These are phyloP conservation scores for Drosophila anceps DNA, from an alignment of 2,888 invertebrate genomes.

Conservation along the genomic window DNA sequence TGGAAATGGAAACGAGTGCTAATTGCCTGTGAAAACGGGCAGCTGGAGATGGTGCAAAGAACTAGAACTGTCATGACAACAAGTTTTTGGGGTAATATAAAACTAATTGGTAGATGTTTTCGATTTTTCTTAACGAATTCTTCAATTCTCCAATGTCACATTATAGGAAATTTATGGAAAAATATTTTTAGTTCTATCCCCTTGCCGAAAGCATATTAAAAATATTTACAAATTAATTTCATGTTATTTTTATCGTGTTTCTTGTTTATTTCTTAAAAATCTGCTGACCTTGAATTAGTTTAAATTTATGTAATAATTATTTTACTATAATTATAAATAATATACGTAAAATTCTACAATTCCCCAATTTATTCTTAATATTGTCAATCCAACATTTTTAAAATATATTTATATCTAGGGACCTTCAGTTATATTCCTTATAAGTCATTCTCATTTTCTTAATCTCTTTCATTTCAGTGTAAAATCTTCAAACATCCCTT, in stretches of 20 bases:
- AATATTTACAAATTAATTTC: neutral
- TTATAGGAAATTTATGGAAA: neutral
- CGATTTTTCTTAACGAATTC: neutral
- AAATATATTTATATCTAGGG: neutral
- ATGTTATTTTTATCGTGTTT: neutral
- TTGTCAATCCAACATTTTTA: neutral
- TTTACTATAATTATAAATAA: neutral
- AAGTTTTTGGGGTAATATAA: neutral
- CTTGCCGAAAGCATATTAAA: neutral
- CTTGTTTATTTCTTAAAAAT: neutral
- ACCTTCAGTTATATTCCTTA: too few species aligned
- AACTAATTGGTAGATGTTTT: neutral
- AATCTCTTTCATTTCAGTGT: neutral
- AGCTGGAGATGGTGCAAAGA: conserved; percentile 15
- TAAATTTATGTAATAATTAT: neutral
- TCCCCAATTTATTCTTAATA: neutral
- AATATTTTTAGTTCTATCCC: neutral
- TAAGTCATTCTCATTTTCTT: neutral
- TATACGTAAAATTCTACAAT: neutral
- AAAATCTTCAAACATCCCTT: neutral
- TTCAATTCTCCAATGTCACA: neutral
- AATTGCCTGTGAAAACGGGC: conserved; percentile 48
- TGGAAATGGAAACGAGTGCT: conserved; percentile 29
- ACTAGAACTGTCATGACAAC: neutral
- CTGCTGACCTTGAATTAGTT: neutral